These are phyloP conservation scores for Ptychoptera albimana DNA, from an alignment of 2,888 invertebrate species.

Conservation along the genomic window DNA sequence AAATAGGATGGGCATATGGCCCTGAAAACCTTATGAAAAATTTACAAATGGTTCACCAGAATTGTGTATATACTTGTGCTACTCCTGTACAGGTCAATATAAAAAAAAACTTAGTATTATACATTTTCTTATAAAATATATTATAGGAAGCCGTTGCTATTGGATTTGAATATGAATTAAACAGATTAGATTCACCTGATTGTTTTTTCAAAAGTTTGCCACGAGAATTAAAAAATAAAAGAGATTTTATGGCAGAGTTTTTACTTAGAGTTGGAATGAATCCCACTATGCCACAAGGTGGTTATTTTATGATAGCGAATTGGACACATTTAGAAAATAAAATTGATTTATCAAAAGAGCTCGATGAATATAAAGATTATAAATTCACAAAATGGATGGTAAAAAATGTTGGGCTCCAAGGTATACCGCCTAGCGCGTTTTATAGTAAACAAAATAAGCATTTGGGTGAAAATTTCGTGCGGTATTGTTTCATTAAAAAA, in stretches of 20 bases:
- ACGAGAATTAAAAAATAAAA: conserved; percentile 54
- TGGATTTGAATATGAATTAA: conserved; percentile 73
- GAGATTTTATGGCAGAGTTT: conserved; percentile 63
- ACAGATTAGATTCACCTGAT: conserved; percentile 49
- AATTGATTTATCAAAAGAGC: background rate
- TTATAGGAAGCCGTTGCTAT: conserved; percentile 77
- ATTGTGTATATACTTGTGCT: conserved; percentile 78
- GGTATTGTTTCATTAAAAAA: conserved; percentile 91
- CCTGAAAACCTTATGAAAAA: conserved; percentile 66
- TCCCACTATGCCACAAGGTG: conserved; percentile 88
- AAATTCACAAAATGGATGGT: conserved; percentile 93
- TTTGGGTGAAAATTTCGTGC: conserved; percentile 69
- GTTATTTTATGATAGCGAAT: conserved; percentile 94
- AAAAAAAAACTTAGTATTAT: no score
- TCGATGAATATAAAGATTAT: conserved; percentile 56
- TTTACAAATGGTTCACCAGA: conserved; percentile 82
- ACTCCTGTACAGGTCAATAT: conserved; percentile 74
- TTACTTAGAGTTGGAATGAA: conserved; percentile 67
- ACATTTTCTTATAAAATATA: background rate
- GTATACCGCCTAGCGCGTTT: conserved; percentile 91
- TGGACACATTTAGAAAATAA: conserved; percentile 56
- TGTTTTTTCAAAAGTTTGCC: conserved; percentile 72
- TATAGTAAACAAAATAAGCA: conserved; percentile 65
- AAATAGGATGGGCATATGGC: conserved; percentile 91
- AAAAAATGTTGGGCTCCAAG: conserved; percentile 72